Percentiles rank a stretch among this genome's conserved stretches.
Conservation (phyloP, 2,888 invertebrate species). For the Agonopterix subpropinquella region DNA sequence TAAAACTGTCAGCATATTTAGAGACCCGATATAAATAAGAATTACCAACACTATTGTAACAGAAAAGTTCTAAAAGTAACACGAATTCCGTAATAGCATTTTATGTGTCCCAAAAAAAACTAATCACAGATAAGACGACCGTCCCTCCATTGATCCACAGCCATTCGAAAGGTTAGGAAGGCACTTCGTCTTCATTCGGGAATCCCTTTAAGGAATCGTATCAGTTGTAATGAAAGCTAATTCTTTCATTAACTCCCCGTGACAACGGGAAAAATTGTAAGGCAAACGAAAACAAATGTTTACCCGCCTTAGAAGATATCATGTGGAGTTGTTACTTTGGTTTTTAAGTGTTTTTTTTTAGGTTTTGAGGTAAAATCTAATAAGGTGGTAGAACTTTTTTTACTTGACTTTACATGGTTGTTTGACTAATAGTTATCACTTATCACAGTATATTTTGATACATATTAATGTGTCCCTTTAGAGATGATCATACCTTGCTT, state of each 20-base stretch:
- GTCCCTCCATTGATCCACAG: conserved; percentile 51
- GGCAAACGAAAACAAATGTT: conserved; percentile 57
- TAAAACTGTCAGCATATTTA: too few species aligned
- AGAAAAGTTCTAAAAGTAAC: too few species aligned
- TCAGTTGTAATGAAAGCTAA: conserved; percentile 74
- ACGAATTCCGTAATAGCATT: conserved; percentile 25
- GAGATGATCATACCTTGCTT: too few species aligned
- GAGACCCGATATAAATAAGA: too few species aligned
- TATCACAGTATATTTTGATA: too few species aligned
- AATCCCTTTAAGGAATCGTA: conserved; percentile 73
- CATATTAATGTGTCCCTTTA: too few species aligned
- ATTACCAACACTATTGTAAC: too few species aligned
- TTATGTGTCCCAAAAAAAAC: conserved; percentile 49
- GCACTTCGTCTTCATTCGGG: conserved; percentile 69
- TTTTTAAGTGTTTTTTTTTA: background rate
- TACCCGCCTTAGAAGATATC: conserved; percentile 3
- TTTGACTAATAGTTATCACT: too few species aligned
- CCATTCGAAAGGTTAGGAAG: conserved; percentile 61
- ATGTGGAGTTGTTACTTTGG: conserved; percentile 10
- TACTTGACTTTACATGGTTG: too few species aligned
- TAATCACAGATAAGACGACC: conserved; percentile 59
- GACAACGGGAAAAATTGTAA: conserved; percentile 67
- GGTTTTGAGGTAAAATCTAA: too few species aligned
- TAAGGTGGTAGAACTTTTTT: too few species aligned
- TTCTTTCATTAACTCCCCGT: conserved; percentile 73